A percentile compares a stretch with the other conserved stretches of the same genome.
These are phyloP conservation scores for Otolemur crassicaudatus DNA, from an alignment of 2,797 vertebrate genomes.

Conservation along the genomic window DNA sequence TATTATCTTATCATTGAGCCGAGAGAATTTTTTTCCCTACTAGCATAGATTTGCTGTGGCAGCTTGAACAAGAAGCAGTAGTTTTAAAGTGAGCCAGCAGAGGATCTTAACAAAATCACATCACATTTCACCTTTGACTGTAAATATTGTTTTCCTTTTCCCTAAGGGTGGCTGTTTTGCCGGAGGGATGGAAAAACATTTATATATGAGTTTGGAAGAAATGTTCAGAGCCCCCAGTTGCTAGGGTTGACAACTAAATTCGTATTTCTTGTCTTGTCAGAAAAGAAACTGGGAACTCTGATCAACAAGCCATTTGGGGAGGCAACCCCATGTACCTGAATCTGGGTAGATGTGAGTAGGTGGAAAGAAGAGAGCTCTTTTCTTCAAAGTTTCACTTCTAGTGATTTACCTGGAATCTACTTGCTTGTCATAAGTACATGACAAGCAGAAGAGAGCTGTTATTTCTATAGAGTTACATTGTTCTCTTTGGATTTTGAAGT, in stretches of 20 bases:
- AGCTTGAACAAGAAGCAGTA: constrained; percentile 42
- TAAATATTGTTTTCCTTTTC: constrained; percentile 69
- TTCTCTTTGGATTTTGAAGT: constrained; percentile 45
- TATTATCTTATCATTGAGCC: constrained; percentile 62
- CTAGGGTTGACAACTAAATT: constrained; percentile 54
- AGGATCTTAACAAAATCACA: constrained; percentile 59
- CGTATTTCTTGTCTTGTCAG: constrained; percentile 33
- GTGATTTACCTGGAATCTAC: background rate
- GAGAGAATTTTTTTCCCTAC: background rate
- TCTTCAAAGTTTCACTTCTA: background rate
- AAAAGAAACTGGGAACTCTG: constrained; percentile 9
- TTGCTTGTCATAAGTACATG: background rate
- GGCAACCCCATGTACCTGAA: background rate
- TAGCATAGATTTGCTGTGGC: background rate
- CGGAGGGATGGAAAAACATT: constrained; percentile 6
- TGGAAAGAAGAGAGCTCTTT: background rate
- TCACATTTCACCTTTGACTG: constrained; percentile 51
- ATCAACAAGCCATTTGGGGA: background rate
- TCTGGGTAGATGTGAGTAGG: background rate
- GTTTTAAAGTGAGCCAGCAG: constrained; percentile 21
- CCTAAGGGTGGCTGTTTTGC: constrained; percentile 47
- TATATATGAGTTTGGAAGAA: constrained; percentile 46
- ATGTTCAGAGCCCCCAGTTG: constrained; percentile 7
- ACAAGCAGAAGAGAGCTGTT: background rate
- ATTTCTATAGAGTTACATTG: background rate